These are phyloP conservation scores for Tor tambroides DNA, from an alignment of 2,113 vertebrate genomes.

Conservation along the genomic window DNA sequence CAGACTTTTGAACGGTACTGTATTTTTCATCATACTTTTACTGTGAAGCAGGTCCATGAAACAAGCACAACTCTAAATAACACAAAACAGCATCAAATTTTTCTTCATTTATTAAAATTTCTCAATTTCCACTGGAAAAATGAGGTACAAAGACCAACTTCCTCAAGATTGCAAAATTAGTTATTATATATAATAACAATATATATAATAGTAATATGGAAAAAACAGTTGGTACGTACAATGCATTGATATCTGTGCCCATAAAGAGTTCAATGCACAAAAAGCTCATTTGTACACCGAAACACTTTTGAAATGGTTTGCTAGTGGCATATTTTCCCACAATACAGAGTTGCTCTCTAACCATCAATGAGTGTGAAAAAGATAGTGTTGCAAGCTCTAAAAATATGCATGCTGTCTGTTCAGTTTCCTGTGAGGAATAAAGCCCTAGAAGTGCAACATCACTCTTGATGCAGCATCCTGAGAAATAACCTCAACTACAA, in stretches of 20 bases:
- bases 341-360: neutral
- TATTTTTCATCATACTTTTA: neutral
- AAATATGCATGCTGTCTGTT: neutral
- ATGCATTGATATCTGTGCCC: neutral
- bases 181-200: neutral
- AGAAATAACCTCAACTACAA: conserved; percentile 4
- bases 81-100: neutral
- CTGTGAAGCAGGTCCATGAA: neutral
- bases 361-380: neutral
- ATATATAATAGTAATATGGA: neutral
- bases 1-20: neutral
- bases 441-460: neutral
- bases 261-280: neutral
- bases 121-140: conserved; percentile 62
- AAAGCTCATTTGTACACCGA: neutral
- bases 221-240: neutral
- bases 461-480: neutral
- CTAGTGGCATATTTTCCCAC: neutral
- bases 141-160: conserved; percentile 45
- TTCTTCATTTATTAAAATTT: conserved; percentile 62
- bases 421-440: conserved; percentile 1
- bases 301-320: neutral
- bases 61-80: conserved; percentile 2
- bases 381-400: neutral
- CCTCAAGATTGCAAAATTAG: neutral